These are phyloP conservation scores for Sus scrofa DNA, from an alignment of 2,113 vertebrate species.

Conservation along the genomic window T2T-Sscrofa CM000812.6:108266501-108267000, in stretches of 20 bases:
- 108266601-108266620: not conserved
- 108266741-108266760: not conserved
- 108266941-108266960: not conserved
- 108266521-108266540: conserved; percentile 14
- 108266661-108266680: not conserved
- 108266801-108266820: not conserved
- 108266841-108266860: not conserved
- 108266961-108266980: conserved; percentile 33
- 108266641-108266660: not conserved
- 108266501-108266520: not conserved
- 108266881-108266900: not conserved
- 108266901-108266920: not conserved
- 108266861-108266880: not conserved
- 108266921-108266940: conserved; percentile 17
- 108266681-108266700: accelerated
- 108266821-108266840: not conserved
- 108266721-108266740: accelerated
- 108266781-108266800: not conserved
- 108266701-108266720: not conserved
- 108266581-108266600: not conserved
- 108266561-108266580: not conserved
- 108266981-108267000: not conserved
- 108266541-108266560: not conserved
- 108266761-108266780: not conserved
- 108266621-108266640: not conserved